Evolutionary conservation across 1,140 invertebrate genomes (phyloP).

Genomic region (Temnothorax curvispinosus): DNA sequence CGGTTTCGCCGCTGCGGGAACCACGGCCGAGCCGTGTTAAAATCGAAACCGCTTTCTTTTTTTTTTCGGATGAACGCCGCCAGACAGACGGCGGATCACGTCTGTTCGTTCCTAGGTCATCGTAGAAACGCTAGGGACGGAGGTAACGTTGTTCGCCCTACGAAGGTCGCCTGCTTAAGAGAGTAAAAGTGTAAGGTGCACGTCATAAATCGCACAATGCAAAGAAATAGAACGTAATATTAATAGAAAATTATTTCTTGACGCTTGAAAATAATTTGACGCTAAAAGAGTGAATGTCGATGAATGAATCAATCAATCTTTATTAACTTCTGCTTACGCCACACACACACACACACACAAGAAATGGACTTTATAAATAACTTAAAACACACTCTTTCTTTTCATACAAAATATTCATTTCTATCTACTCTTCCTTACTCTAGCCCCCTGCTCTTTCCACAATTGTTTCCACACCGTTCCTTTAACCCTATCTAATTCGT

Average conservation of each 20-base stretch:
- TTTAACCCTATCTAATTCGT: too few relatives aligned
- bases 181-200: not conserved
- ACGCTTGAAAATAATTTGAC: not conserved
- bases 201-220: not conserved
- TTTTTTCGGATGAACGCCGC: conserved; percentile 8
- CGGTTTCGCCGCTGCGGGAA: conserved; percentile 73
- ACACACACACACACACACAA: too few relatives aligned
- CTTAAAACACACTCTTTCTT: too few relatives aligned
- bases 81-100: conserved; percentile 32
- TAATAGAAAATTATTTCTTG: not conserved
- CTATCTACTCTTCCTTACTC: too few relatives aligned
- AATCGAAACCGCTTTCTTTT: conserved; percentile 55
- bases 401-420: too few relatives aligned
- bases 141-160: not conserved
- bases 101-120: conserved; percentile 1
- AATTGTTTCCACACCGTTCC: too few relatives aligned
- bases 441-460: too few relatives aligned
- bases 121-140: not conserved
- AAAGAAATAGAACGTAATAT: not conserved
- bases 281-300: not conserved
- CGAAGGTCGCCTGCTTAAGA: not conserved
- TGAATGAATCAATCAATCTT: too few relatives aligned
- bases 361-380: too few relatives aligned
- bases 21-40: conserved; percentile 49
- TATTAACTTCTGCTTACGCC: too few relatives aligned